A percentile compares a stretch with the other conserved stretches of the same genome.
These are phyloP conservation scores for Falcunculus frontatus DNA, from an alignment of 2,113 vertebrate species.

Conservation along the genomic window DNA sequence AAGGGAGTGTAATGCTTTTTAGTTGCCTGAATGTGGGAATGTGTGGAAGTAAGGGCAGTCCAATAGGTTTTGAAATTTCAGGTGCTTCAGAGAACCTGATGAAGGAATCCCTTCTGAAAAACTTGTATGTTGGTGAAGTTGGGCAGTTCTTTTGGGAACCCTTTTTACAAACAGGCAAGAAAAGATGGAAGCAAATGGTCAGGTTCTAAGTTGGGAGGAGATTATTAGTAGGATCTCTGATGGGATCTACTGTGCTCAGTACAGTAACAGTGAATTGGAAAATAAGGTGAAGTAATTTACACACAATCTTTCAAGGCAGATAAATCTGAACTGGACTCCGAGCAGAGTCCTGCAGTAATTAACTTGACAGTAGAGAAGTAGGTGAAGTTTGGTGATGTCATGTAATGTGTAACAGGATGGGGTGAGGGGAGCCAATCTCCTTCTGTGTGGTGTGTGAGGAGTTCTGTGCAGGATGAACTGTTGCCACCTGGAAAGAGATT, in stretches of 20 bases:
- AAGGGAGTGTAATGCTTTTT: background rate
- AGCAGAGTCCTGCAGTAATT: background rate
- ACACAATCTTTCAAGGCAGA: background rate
- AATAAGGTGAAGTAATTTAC: background rate
- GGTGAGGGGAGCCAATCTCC: background rate
- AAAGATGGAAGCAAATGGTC: background rate
- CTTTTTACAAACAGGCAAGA: background rate
- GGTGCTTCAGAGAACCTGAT: background rate
- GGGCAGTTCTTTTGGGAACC: background rate
- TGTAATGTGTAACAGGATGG: rapidly evolving
- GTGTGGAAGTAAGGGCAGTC: background rate
- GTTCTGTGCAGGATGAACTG: background rate
- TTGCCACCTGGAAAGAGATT: background rate
- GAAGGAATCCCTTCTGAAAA: background rate
- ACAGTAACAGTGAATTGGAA: background rate
- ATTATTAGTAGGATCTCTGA: background rate
- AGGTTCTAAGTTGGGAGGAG: background rate
- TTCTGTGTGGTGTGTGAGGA: background rate
- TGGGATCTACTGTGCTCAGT: background rate
- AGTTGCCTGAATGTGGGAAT: background rate
- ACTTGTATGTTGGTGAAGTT: background rate
- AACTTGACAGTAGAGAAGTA: background rate
- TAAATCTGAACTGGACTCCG: background rate
- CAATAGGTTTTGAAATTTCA: background rate
- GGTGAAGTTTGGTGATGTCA: background rate